Percentiles rank a stretch among this genome's conserved stretches.
These are phyloP conservation scores for Vollenhovia emeryi DNA, from an alignment of 1,140 invertebrate species.

Conservation along the genomic window DNA sequence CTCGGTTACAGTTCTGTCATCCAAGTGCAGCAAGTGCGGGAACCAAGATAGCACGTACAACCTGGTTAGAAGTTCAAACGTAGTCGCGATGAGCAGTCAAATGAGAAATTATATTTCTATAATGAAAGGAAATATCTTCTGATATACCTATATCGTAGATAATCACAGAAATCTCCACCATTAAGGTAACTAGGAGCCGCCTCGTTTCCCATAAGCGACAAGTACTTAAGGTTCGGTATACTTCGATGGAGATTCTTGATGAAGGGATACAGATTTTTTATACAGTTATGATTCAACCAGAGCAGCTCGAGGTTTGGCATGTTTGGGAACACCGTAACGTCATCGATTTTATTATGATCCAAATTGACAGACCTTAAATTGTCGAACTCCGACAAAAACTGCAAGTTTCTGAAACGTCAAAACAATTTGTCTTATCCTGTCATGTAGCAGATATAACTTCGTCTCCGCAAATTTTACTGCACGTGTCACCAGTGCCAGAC, in stretches of 20 bases:
- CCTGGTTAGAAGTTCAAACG: constrained; percentile 80
- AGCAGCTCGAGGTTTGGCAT: constrained; percentile 89
- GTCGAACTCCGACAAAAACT: constrained; percentile 89
- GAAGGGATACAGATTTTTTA: constrained; percentile 90
- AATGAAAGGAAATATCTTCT: background rate
- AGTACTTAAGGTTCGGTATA: constrained; percentile 88
- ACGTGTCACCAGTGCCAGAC: background rate
- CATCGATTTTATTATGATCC: constrained; percentile 90
- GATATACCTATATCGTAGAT: constrained; percentile 91
- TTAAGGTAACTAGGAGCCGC: constrained; percentile 91
- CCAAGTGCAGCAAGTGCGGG: constrained; percentile 87
- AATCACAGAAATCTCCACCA: constrained; percentile 90
- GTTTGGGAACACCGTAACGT: constrained; percentile 88
- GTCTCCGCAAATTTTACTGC: background rate
- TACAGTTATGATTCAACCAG: constrained; percentile 92
- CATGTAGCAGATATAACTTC: constrained; percentile 23
- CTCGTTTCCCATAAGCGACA: constrained; percentile 92
- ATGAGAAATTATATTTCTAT: background rate
- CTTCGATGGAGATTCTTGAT: constrained; percentile 88
- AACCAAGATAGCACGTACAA: constrained; percentile 91
- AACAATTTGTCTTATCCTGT: background rate
- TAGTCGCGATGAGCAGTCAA: background rate
- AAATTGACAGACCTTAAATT: constrained; percentile 90
- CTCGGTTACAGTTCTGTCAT: constrained; percentile 88
- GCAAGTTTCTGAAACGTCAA: constrained; percentile 87